phyloP scores from a whole-genome alignment of 2,113 vertebrate genomes.

The Lichenostomus cassidix region DNA sequence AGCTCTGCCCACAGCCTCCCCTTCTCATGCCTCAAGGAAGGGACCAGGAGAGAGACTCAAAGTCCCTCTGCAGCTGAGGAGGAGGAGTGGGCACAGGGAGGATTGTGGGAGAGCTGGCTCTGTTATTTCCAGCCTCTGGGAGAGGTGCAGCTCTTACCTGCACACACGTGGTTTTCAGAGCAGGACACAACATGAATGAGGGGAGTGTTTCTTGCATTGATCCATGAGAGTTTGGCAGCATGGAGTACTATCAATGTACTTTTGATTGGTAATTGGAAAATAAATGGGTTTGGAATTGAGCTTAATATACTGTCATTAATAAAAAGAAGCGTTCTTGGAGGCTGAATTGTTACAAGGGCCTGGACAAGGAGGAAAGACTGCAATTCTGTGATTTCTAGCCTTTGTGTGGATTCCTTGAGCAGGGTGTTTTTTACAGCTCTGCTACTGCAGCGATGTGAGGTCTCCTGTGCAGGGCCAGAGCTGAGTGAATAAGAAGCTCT shows the following conservation, averaged over 20 bases:
- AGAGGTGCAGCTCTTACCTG: neutral
- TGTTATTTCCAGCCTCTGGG: neutral
- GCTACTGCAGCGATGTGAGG: accelerated
- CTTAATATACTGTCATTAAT: neutral
- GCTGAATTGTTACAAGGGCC: neutral
- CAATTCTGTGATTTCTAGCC: neutral
- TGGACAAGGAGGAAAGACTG: neutral
- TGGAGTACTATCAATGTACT: neutral
- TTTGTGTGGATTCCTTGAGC: accelerated
- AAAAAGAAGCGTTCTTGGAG: neutral
- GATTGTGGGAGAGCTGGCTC: neutral
- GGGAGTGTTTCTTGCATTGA: neutral
- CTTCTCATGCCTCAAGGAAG: neutral
- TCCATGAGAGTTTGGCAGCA: neutral
- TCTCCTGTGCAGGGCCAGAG: neutral
- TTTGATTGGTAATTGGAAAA: neutral
- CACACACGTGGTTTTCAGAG: neutral
- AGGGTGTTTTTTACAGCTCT: neutral
- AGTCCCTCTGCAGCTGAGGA: neutral
- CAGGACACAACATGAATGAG: neutral
- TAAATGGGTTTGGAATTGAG: neutral
- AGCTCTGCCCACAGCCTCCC: neutral
- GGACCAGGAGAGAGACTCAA: neutral
- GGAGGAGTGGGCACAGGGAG: neutral
- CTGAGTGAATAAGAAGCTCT: neutral